These are phyloP conservation scores for Tetraodon nigroviridis DNA, from an alignment of 2,113 vertebrate species.

Conservation along the genomic window DNA sequence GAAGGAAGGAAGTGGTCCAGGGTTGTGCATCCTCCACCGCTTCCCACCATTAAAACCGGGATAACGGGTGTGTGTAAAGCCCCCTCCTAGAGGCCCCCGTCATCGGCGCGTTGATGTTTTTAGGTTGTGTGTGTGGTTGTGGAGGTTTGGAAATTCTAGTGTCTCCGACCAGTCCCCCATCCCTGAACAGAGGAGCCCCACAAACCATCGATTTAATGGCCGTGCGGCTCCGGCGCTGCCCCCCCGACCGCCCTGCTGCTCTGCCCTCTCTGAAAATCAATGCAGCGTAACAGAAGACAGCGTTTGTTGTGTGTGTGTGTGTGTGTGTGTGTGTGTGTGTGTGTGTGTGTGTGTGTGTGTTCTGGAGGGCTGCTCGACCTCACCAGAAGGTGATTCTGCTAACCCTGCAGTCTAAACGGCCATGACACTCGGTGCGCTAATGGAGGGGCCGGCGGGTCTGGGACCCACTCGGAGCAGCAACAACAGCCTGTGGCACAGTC, in stretches of 20 bases:
- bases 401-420: conserved; percentile 18
- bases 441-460: conserved; percentile 42
- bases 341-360: conserved; percentile 20
- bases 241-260: background rate
- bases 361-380: conserved; percentile 11
- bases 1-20: too few relatives aligned
- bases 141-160: too few relatives aligned
- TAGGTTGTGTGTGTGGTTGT: too few relatives aligned
- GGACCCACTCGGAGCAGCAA: conserved; percentile 44
- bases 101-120: too few relatives aligned
- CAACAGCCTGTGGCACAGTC: conserved; percentile 47
- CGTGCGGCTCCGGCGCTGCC: conserved; percentile 1
- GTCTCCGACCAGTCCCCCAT: conserved; percentile 8
- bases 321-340: conserved; percentile 22
- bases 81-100: too few relatives aligned
- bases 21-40: too few relatives aligned
- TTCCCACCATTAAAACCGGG: too few relatives aligned
- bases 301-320: conserved; percentile 31
- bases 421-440: conserved; percentile 37
- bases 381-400: conserved; percentile 17
- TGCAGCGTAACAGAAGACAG: conserved; percentile 18
- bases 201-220: conserved; percentile 35
- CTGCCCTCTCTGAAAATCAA: conserved; percentile 38
- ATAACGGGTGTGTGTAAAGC: too few relatives aligned
- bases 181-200: conserved; percentile 18